A percentile compares a stretch with the other conserved stretches of the same genome.
Conservation (phyloP, 2,113 vertebrate species). For the Capreolus pygargus region DNA sequence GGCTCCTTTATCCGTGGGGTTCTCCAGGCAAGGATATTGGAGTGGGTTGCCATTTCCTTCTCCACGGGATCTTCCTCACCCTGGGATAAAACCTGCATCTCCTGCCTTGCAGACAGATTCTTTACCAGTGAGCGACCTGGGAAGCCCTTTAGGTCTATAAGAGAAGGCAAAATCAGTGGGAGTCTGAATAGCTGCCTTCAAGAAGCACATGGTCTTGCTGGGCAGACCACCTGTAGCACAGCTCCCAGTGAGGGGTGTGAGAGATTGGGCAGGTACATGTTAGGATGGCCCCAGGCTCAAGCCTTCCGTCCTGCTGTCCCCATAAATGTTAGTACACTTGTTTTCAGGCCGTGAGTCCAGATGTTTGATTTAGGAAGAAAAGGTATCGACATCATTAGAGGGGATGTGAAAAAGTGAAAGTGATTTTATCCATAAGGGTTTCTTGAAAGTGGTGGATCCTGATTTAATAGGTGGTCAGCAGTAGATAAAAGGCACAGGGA, state of each 20-base stretch:
- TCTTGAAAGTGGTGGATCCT: not conserved
- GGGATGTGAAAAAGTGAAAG: not conserved
- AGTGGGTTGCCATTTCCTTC: not conserved
- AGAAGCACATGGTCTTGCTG: not conserved
- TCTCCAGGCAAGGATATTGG: not conserved
- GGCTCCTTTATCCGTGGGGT: not conserved
- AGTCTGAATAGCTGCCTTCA: not conserved
- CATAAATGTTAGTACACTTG: not conserved
- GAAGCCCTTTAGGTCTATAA: not conserved
- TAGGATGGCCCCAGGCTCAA: not conserved
- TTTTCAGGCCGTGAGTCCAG: not conserved
- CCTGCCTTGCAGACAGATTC: not conserved
- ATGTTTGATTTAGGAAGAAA: not conserved
- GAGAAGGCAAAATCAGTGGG: not conserved
- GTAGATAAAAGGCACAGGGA: not conserved
- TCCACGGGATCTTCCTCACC: not conserved
- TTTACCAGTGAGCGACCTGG: not conserved
- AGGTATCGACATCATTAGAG: not conserved
- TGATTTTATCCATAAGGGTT: not conserved
- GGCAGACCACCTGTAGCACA: not conserved
- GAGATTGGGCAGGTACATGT: not conserved
- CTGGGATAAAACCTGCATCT: not conserved
- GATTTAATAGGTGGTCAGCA: not conserved
- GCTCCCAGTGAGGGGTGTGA: not conserved
- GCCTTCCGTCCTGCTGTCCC: not conserved